Evolutionary conservation across 2,113 vertebrate species (phyloP).

Genomic region (Rutilus rutilus): DNA sequence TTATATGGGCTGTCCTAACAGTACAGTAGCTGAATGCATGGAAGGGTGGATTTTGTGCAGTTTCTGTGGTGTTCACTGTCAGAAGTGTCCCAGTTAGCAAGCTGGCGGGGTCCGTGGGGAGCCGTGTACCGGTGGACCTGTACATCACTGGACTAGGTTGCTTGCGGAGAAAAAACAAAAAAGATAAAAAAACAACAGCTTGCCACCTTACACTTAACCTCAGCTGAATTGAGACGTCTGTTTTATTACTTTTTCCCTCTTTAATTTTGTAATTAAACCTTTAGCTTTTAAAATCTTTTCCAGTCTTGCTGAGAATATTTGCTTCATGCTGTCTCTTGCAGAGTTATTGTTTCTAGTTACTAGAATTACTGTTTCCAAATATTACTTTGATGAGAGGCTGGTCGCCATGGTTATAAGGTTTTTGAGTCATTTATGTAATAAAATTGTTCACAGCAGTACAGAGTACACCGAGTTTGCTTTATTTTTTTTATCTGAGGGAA

Average conservation of each 20-base stretch:
- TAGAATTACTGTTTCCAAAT: constrained; percentile 20
- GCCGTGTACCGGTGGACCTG: constrained; percentile 65
- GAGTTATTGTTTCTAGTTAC: not conserved
- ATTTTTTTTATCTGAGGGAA: not conserved
- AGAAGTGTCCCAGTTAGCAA: constrained; percentile 77
- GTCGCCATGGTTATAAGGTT: constrained; percentile 24
- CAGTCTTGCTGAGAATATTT: not conserved
- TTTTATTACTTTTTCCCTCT: constrained; percentile 56
- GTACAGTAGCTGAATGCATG: not conserved
- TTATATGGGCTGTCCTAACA: not conserved
- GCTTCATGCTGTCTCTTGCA: not conserved
- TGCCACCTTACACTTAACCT: constrained; percentile 67
- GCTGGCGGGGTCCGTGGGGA: constrained; percentile 71
- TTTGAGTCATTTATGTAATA: constrained; percentile 6
- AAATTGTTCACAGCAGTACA: not conserved
- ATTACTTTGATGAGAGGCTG: constrained; percentile 20
- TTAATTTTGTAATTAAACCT: constrained; percentile 8
- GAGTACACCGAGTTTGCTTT: not conserved
- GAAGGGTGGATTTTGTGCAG: constrained; percentile 48
- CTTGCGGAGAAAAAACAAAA: constrained; percentile 48
- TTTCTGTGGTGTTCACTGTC: constrained; percentile 74
- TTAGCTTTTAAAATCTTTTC: not conserved
- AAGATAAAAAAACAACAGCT: constrained; percentile 70
- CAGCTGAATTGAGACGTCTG: constrained; percentile 66
- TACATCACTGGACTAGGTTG: constrained; percentile 71